Evolutionary conservation across 2,888 invertebrate species (phyloP), one percentile per base, ranked within the genome.

Genomic region (Rhabditoides inermis): DNA sequence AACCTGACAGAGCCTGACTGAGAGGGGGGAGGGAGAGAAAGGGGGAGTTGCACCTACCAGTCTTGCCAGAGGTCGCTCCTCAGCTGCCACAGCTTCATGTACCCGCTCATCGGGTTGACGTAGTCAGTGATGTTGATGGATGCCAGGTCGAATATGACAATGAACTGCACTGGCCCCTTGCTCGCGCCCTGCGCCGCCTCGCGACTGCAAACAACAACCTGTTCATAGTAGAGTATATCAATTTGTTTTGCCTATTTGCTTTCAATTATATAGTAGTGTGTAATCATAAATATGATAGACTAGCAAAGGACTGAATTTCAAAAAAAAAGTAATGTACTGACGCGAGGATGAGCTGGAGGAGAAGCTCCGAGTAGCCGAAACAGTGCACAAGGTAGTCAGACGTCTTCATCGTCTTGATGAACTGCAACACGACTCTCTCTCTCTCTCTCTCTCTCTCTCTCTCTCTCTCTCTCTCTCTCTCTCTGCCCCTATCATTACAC

Each of bases 21-120:
- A n/a, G n/a, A n/a, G n/a, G n/a, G n/a, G n/a, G n/a, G n/a, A n/a
- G n/a, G n/a, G n/a, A n/a, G n/a, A n/a, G n/a, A n/a, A n/a, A n/a
- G n/a, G n/a, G n/a, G n/a, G n/a, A n/a, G n/a, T n/a, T n/a, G n/a
- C n/a, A 39, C 53, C 46, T 35, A 62, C 65, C 67, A 67, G 48
- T 65, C 61, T 50, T 67, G 67, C 67, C 67, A 67, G 15, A 67
- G 44, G 28, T 63, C 63, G 26, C 60, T 59, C 45, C 67, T 26
- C 45, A 67, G 54, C 51, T 67, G 64, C 67, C 67, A 67, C 40
- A 67, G 30, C 41, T 67, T 67, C 58, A 67, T 58, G 53, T 67
- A 65, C 10, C 63, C 64, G 12, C 61, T 61, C 52, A 64, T 52
- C n/a, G 67, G 64, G 46, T 65, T 67, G 40, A 67, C 60, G 41